A percentile compares a stretch with the other conserved stretches of the same genome.
Evolutionary conservation across 2,113 vertebrate genomes (phyloP).

Genomic region (Phaethon lepturus): DNA sequence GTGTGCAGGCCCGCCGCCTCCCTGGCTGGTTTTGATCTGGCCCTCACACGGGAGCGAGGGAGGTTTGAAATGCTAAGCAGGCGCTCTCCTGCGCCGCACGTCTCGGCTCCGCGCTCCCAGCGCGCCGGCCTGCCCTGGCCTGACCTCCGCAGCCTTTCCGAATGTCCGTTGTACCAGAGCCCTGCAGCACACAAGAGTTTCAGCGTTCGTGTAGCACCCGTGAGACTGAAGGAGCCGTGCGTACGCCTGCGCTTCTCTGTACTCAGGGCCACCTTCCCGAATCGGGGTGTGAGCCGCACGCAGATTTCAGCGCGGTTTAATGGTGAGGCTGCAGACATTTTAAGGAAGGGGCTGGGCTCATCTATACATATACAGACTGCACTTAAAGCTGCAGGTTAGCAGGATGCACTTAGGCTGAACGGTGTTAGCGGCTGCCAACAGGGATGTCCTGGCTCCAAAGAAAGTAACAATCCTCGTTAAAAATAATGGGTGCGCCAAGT

Average conservation of each 20-base stretch:
- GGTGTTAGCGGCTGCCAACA: constrained; percentile 17
- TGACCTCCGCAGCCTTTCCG: background rate
- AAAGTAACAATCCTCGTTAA: constrained; percentile 40
- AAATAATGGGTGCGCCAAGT: constrained; percentile 46
- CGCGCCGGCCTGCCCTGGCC: background rate
- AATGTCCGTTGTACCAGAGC: background rate
- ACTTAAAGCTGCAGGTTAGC: background rate
- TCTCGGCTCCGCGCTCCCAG: background rate
- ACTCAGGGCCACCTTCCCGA: background rate
- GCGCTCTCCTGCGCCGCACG: background rate
- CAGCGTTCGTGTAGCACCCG: background rate
- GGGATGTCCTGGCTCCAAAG: constrained; percentile 29
- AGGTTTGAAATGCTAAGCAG: background rate
- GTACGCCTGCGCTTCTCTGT: background rate
- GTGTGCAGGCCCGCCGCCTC: background rate
- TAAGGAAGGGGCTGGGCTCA: background rate
- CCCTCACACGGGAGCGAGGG: background rate
- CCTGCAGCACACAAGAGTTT: background rate
- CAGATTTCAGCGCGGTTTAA: background rate
- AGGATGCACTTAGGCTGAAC: background rate
- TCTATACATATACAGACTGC: background rate
- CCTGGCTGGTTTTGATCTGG: background rate
- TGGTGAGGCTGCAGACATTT: background rate
- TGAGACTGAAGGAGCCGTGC: background rate
- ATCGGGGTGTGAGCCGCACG: background rate